Percentiles rank a stretch among this genome's conserved stretches.
phyloP scores from a whole-genome alignment of 2,113 vertebrate genomes.

The Dasyornis broadbenti region DNA sequence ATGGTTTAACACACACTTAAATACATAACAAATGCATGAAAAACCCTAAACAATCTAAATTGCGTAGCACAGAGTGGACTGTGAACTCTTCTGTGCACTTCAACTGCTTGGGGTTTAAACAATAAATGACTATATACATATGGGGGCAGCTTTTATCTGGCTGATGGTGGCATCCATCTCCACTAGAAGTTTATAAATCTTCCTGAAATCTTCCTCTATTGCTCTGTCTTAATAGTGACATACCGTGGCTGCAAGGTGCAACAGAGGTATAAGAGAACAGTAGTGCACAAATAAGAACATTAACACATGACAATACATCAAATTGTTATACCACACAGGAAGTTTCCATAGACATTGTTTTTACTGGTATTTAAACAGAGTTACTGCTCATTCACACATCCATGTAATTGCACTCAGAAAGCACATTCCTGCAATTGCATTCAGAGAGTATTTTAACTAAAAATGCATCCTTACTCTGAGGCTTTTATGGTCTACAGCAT shows the following conservation, averaged over 20 bases:
- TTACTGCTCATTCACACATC: not conserved
- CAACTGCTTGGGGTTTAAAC: conserved; percentile 19
- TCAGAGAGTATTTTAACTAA: not conserved
- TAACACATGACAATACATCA: not conserved
- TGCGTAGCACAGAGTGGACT: not conserved
- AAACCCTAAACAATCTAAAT: conserved; percentile 20
- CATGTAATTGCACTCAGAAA: not conserved
- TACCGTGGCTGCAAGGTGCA: conserved; percentile 9
- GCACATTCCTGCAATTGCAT: too few species aligned
- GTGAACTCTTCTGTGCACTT: conserved; percentile 1
- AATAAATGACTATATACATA: not conserved
- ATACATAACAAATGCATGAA: conserved; percentile 51
- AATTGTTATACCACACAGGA: not conserved
- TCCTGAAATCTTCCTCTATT: conserved; percentile 8
- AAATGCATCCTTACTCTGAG: not conserved
- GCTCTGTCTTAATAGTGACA: conserved; percentile 34
- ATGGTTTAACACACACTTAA: conserved; percentile 67
- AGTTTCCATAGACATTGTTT: not conserved
- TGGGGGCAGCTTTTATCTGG: not conserved
- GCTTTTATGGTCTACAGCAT: fast-evolving
- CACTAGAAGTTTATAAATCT: conserved; percentile 4
- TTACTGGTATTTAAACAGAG: not conserved
- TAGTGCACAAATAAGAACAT: not conserved
- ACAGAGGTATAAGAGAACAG: not conserved
- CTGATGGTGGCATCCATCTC: not conserved